phyloP scores from a whole-genome alignment of 2,797 vertebrate genomes.

The Philypnodon macrostomus region DNA sequence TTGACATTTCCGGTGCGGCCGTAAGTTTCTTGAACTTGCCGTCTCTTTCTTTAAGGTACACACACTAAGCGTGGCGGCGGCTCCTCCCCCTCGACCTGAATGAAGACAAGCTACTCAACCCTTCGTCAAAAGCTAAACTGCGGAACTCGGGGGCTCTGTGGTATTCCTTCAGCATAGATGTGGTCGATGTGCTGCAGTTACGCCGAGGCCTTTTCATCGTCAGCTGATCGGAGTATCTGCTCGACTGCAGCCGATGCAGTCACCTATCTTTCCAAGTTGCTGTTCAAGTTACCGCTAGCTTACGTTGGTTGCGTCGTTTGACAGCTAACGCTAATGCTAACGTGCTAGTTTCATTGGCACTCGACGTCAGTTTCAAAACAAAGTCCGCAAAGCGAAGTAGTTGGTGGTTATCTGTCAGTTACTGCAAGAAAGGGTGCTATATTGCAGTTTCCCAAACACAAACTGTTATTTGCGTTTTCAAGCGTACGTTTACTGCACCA shows the following conservation, averaged over 20 bases:
- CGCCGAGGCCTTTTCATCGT: constrained; percentile 19
- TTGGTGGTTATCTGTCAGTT: constrained; percentile 39
- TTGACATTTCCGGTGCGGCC: constrained; percentile 8
- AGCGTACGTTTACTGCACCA: background rate
- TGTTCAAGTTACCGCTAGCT: constrained; percentile 45
- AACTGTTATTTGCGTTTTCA: background rate
- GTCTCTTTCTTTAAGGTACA: constrained; percentile 32
- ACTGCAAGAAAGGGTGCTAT: constrained; percentile 2
- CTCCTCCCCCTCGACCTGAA: constrained; percentile 51
- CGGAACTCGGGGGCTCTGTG: constrained; percentile 44
- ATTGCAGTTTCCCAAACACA: background rate
- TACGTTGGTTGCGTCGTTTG: constrained; percentile 57
- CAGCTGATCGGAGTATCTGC: background rate
- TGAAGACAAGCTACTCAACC: constrained; percentile 44
- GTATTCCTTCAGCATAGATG: constrained; percentile 15
- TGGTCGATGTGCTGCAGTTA: constrained; percentile 20
- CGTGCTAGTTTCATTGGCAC: constrained; percentile 59
- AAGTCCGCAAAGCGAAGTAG: constrained; percentile 57
- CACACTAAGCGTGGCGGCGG: constrained; percentile 62
- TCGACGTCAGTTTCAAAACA: constrained; percentile 71
- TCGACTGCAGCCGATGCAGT: constrained; percentile 8
- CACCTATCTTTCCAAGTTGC: constrained; percentile 29
- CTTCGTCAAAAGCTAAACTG: constrained; percentile 49
- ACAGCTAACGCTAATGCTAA: constrained; percentile 72
- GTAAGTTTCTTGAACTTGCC: constrained; percentile 9